Evolutionary conservation across 2,113 vertebrate species (phyloP).

Genomic region (Macheiramphus alcinus): DNA sequence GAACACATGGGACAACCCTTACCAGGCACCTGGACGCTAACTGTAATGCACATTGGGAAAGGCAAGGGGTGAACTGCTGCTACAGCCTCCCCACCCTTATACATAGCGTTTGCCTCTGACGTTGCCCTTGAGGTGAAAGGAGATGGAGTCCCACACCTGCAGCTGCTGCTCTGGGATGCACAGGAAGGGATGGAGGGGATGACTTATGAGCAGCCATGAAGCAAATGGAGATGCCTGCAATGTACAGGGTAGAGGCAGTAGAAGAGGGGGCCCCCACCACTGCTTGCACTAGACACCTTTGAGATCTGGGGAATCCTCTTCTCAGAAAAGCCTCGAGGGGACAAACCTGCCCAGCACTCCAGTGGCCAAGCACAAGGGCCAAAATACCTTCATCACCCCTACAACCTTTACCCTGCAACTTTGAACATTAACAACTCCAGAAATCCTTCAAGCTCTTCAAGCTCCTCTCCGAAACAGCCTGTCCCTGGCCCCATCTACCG

Average conservation of each 20-base stretch:
- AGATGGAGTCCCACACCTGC: background rate
- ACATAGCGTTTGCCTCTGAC: background rate
- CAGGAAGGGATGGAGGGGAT: background rate
- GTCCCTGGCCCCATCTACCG: too few relatives aligned
- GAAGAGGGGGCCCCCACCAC: background rate
- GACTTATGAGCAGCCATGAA: rapidly evolving
- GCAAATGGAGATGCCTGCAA: background rate
- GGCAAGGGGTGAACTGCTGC: background rate
- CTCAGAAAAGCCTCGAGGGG: background rate
- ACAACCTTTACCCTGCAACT: background rate
- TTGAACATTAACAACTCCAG: background rate
- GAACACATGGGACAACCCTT: background rate
- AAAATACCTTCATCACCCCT: background rate
- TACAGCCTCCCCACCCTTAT: background rate
- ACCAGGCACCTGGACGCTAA: rapidly evolving
- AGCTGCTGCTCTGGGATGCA: background rate
- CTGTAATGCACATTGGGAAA: background rate
- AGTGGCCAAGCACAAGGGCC: background rate
- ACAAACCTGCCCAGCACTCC: background rate
- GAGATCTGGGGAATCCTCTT: background rate
- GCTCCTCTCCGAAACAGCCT: background rate
- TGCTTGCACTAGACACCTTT: background rate
- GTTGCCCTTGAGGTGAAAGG: background rate
- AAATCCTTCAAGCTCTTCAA: background rate
- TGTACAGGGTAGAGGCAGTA: background rate